A percentile compares a stretch with the other conserved stretches of the same genome.
Evolutionary conservation across 1,140 invertebrate species (phyloP).

Genomic region (Calosoma granatense): DNA sequence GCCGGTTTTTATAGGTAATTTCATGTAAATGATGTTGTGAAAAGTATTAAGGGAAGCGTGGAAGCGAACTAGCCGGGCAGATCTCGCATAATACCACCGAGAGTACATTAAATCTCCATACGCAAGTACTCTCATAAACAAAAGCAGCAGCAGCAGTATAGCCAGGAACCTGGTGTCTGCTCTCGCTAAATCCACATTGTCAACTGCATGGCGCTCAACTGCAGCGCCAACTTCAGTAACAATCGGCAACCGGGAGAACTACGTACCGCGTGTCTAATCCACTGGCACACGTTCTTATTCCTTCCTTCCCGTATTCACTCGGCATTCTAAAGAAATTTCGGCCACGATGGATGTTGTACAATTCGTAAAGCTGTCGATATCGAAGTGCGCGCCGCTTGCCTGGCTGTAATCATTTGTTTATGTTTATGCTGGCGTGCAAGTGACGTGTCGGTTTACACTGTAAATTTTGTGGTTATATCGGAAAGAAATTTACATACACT

Average conservation of each 20-base stretch:
- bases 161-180: no score
- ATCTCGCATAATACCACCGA: neutral
- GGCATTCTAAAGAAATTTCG: no score
- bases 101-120: constrained; percentile 7
- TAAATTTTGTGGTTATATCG: neutral
- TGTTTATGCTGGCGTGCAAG: neutral
- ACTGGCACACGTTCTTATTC: no score
- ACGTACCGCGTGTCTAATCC: no score
- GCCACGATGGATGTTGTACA: no score
- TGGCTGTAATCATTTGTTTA: neutral
- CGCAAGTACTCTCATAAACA: constrained; percentile 1
- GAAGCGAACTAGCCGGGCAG: neutral
- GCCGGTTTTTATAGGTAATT: constrained; percentile 2
- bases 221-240: no score
- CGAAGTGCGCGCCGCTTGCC: neutral
- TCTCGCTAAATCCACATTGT: neutral
- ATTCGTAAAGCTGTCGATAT: neutral
- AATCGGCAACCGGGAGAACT: no score
- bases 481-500: constrained; percentile 4
- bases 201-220: neutral
- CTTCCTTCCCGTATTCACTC: no score
- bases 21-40: neutral
- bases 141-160: neutral
- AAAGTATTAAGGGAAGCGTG: neutral
- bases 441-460: neutral